These are phyloP conservation scores for Battus philenor DNA, from an alignment of 1,140 invertebrate species.

Conservation along the genomic window DNA sequence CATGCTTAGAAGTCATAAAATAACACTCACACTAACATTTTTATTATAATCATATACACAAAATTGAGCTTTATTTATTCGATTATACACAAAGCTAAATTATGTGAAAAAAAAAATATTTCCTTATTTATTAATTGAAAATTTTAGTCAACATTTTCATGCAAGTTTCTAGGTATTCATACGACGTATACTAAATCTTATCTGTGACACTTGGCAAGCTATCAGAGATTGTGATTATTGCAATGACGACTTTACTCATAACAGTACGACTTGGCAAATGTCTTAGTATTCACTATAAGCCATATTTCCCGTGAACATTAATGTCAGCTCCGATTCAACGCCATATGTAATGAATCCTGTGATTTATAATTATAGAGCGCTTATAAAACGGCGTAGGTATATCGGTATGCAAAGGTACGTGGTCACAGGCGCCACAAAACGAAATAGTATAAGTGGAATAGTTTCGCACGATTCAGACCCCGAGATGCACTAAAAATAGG, in stretches of 20 bases:
- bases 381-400: slow-evolving; percentile 11
- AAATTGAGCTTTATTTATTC: no score
- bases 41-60: no score
- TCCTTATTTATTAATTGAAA: no score
- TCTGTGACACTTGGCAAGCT: slow-evolving; percentile 58
- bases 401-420: slow-evolving; percentile 13
- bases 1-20: no score
- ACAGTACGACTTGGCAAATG: slow-evolving; percentile 56
- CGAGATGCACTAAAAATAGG: slow-evolving; percentile 16
- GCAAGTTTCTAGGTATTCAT: slow-evolving; percentile 36
- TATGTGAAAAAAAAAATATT: no score
- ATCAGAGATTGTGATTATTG: slow-evolving; percentile 64
- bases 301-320: slow-evolving; percentile 56
- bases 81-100: no score
- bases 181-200: slow-evolving; percentile 32
- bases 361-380: slow-evolving; percentile 34
- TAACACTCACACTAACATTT: no score
- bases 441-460: slow-evolving; percentile 17
- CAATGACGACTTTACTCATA: slow-evolving; percentile 66
- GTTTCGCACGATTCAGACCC: slow-evolving; percentile 19
- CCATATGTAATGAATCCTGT: slow-evolving; percentile 33
- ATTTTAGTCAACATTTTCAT: no score
- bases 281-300: slow-evolving; percentile 53
- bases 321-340: slow-evolving; percentile 41
- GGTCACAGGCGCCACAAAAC: slow-evolving; percentile 14